Base-by-base conservation (phyloP, 2,113 vertebrate genomes). In the Dolichallabes microphthalmus region DNA sequence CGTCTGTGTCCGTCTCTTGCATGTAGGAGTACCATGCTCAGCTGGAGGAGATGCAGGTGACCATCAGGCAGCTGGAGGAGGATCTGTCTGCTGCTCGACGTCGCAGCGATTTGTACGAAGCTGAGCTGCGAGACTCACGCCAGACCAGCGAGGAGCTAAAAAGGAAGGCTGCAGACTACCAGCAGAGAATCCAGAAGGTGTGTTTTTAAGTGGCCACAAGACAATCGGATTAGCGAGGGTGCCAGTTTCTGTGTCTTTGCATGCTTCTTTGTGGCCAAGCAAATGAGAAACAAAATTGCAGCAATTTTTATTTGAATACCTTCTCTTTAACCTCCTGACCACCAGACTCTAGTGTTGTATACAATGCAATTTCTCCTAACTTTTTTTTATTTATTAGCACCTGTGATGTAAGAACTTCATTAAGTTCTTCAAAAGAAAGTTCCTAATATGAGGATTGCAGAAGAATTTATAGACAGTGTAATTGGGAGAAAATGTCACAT, bases 41-140 rank as follows among this genome's bases (percentile, higher is more conserved):
- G 91, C 94, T 99, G 84, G 98, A 99, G 89, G 98, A 99, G 90
- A 98, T 99, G 98, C 96, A 97, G 93, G 93, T 99, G 87, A 97
- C 97, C 94, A 97, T 99, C 95, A 95, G 97, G 87, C 97, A 99
- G 86, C 92, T 99, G 91, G 98, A 99, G 90, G 98, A 99, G 89
- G 98, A 99, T 88, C 96, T 99, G 20, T 97, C 97, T 45, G 97
- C 97, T 0, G 98, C 98, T 50, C 96, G 97, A 77, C 96, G 97
- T 86, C 97, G 98, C 83, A 99, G 98, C 0, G 98, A 99, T 91
- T 96, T 99, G 77, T 99, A 99, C 0, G 98, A 99, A 88, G 92
- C 96, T 0, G 98, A 99, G 92, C 94, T 99, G 58, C 90, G 96
- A 86, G 98, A 99, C 87, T 98, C 98, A n/a, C 95, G 97, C 77